Conservation (phyloP, 2,888 invertebrate genomes). For the Desoria tigrina region DNA sequence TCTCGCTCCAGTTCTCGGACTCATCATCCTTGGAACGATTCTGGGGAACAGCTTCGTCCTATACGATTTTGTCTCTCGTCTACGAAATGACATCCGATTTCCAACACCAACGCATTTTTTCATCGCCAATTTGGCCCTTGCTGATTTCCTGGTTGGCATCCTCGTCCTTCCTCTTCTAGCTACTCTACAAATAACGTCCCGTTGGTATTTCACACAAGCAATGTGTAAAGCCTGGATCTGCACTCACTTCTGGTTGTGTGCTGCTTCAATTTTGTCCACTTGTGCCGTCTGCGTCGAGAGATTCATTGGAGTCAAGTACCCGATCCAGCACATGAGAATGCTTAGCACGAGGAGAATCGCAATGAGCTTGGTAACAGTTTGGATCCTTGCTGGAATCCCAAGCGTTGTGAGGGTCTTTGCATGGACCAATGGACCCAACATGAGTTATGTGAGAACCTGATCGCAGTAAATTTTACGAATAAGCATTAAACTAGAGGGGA, state of each 20-base stretch:
- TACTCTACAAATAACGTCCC: background rate
- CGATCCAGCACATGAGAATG: constrained; percentile 29
- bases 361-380: constrained; percentile 29
- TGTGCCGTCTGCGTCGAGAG: constrained; percentile 44
- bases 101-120: constrained; percentile 2
- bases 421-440: constrained; percentile 29
- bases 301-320: constrained; percentile 44
- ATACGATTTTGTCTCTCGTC: background rate
- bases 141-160: constrained; percentile 4
- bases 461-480: too few species aligned
- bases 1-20: background rate
- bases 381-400: constrained; percentile 28
- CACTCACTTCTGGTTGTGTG: constrained; percentile 45
- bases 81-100: background rate
- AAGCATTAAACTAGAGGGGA: too few species aligned
- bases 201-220: background rate
- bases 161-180: background rate
- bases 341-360: constrained; percentile 26
- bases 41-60: constrained; percentile 1
- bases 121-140: constrained; percentile 3
- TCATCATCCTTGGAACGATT: background rate
- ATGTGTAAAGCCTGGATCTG: constrained; percentile 35
- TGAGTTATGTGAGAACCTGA: background rate
- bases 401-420: constrained; percentile 14
- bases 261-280: constrained; percentile 45